Base-by-base conservation (phyloP, 2,797 vertebrate species). In the Myotis planiceps region DNA sequence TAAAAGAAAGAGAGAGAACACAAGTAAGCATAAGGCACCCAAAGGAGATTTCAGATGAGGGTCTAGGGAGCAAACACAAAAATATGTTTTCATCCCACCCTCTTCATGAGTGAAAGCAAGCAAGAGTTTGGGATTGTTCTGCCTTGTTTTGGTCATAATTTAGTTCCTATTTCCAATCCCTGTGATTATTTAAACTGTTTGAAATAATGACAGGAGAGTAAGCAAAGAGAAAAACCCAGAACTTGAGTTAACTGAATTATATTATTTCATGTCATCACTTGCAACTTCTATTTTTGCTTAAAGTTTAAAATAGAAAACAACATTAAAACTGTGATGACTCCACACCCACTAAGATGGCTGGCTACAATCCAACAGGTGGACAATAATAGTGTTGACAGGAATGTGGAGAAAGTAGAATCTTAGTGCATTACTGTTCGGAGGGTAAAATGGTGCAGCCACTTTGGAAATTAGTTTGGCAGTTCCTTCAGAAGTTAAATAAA, bases 401-500 rank as follows among this genome's bases (percentile, higher is more conserved):
- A 32, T 29, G 45, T 9, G 9, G 23, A 80, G 55, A 92, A 72
- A 78, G 5, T 42, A 4, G 23, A 84, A 68, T 23, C 47, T 23
- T 85, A 8, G 0, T 2, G 13, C 29, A 12, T 27, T 49, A 34
- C 65, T 93, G 69, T 12, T 45, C 13, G 34, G n/a, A 18, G 32
- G 25, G 4, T 83, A 39, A 74, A 69, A 75, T 3, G 34, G 34
- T 18, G 9, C 6, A 4, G 14, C 1, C 10, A 5, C 60, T 55
- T 58, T 72, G 86, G 53, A 69, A 86, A 82, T 45, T 13, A 83
- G n/a, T 51, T 82, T 51, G 79, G 58, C 19, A 58, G 5, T 60
- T 83, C 27, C 69, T 88, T 88, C 74, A 66, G 75, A 94, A 55
- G 53, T 42, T 66, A 89, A 80, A 74, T 53, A 42, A 45, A 81